Conservation (phyloP, 2,113 vertebrate species). For the Mionectes macconnelli region DNA sequence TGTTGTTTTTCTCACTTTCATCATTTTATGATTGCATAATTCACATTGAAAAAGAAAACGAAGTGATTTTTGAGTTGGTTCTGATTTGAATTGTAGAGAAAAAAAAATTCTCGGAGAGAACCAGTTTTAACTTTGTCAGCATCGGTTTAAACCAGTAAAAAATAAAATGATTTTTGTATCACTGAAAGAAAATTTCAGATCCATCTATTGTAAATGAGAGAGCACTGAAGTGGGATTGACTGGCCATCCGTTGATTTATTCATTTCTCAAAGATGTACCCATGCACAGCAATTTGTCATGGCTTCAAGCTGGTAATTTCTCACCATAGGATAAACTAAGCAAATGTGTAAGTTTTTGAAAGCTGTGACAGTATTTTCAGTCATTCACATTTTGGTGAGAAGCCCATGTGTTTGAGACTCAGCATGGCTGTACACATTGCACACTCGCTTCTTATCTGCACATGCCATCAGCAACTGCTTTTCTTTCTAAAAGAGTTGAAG, state of each 20-base stretch:
- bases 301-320: not conserved
- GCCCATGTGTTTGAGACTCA: not conserved
- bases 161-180: not conserved
- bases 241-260: fast-evolving
- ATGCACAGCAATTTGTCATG: not conserved
- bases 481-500: not conserved
- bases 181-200: not conserved
- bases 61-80: not conserved
- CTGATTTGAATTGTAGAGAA: not conserved
- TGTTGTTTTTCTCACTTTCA: not conserved
- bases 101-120: not conserved
- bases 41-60: not conserved
- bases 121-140: not conserved
- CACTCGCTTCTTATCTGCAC: not conserved
- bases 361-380: not conserved
- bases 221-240: not conserved
- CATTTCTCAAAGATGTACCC: not conserved
- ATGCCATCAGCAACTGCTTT: not conserved
- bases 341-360: not conserved
- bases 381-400: not conserved
- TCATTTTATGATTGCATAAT: not conserved
- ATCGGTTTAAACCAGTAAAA: not conserved
- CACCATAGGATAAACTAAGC: not conserved
- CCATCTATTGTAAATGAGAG: not conserved
- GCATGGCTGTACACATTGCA: not conserved